Evolutionary conservation across 2,113 vertebrate genomes (phyloP), one percentile per base, ranked within the genome.

Genomic region (Gymnorhina tibicen): DNA sequence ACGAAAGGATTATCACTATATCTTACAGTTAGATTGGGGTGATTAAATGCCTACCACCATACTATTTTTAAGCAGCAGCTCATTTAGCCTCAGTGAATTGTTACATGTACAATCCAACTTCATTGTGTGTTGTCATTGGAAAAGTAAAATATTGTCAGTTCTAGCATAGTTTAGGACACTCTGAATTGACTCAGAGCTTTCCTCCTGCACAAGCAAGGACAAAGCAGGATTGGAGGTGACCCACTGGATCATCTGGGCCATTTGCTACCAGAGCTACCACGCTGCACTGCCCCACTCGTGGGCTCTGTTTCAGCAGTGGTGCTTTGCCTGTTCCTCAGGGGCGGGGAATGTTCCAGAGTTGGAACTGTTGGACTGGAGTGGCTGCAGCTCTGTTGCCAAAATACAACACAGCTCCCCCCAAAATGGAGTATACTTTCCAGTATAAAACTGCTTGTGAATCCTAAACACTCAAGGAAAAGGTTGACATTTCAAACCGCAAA

Each of bases 1-100:
- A 89, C 63, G 0, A 66, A 94, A 72, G 56, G 39, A 92, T 93
- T 73, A 81, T 35, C 50, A 17, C 72, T 63, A 4, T 60, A 60
- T 56, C 76, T 91, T 8, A 35, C 58, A 74, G 14, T 59, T 60
- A 77, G 63, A 46, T 35, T 26, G 49, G 37, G 66, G 87, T 63
- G 86, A 94, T 68, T 82, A 85, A 93, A 93, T 62, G 60, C 53
- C 86, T 42, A 59, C 39, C 50, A 66, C 27, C 60, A 53, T 9
- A 60, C 83, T 91, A 82, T 82, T 89, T 91, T 92, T 89, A 90
- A 87, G 75, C 63, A 91, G 53, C 68, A 39, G 39, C 91, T 96
- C 88, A 92, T 96, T 92, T 84, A 66, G 46, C 53, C 55, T 44
- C 56, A 37, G 55, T 52, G 66, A 93, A 85, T 63, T 46, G 49